Evolutionary conservation across 1,140 invertebrate genomes (phyloP).

Genomic region (Sycophaga agraensis): DNA sequence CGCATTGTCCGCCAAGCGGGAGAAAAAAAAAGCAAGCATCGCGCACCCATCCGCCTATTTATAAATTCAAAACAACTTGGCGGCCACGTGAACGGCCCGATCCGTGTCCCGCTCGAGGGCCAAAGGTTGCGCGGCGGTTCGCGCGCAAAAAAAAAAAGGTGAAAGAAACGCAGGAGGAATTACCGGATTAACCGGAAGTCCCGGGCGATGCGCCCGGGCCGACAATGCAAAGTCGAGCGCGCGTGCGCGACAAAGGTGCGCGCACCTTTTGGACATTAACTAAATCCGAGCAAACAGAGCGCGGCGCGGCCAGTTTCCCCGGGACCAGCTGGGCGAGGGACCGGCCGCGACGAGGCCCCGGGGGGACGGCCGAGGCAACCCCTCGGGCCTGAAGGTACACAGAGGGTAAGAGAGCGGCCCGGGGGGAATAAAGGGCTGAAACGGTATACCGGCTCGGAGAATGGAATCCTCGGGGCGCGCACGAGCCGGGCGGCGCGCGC

Average conservation of each 20-base stretch:
- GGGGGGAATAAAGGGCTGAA: conserved; percentile 34
- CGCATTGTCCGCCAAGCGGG: too few relatives aligned
- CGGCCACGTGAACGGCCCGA: not conserved
- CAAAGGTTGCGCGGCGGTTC: conserved; percentile 12
- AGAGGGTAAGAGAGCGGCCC: not conserved
- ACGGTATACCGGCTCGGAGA: conserved; percentile 37
- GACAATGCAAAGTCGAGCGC: not conserved
- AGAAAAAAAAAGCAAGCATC: too few relatives aligned
- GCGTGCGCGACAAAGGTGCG: not conserved
- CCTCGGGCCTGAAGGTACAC: conserved; percentile 24
- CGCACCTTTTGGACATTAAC: conserved; percentile 42
- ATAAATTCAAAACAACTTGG: not conserved
- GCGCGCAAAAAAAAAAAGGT: not conserved
- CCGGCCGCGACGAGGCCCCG: too few relatives aligned
- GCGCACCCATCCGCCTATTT: not conserved
- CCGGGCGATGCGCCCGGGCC: conserved; percentile 23
- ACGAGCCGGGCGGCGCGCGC: not conserved
- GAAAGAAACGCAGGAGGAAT: conserved; percentile 8
- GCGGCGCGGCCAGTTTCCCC: not conserved
- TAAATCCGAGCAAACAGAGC: conserved; percentile 50
- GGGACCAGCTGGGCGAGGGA: conserved; percentile 25
- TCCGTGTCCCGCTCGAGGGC: not conserved
- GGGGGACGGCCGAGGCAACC: too few relatives aligned
- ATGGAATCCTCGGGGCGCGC: conserved; percentile 35
- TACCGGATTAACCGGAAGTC: conserved; percentile 35